Evolutionary conservation across 2,113 vertebrate species (phyloP).

Genomic region (Riparia riparia): DNA sequence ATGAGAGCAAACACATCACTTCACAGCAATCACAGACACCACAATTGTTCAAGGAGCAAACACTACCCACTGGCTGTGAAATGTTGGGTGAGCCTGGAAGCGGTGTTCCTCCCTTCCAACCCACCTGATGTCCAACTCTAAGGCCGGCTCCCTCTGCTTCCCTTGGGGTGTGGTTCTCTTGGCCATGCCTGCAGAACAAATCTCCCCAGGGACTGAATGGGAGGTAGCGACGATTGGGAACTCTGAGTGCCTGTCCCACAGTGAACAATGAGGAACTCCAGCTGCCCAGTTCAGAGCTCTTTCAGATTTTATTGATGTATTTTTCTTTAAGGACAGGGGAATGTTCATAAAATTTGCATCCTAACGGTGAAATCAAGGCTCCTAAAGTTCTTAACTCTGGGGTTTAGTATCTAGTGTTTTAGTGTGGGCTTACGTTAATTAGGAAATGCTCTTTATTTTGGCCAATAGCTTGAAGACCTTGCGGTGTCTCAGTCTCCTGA

Average conservation of each 20-base stretch:
- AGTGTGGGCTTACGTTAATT: not conserved
- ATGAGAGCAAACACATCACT: not conserved
- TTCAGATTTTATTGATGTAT: conserved; percentile 17
- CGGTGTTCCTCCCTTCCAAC: not conserved
- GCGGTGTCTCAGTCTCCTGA: not conserved
- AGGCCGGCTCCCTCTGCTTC: not conserved
- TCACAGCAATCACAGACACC: not conserved
- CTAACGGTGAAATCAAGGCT: not conserved
- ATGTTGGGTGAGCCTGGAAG: not conserved
- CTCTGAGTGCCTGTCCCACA: not conserved
- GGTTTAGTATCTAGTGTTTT: conserved; percentile 11
- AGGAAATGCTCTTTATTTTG: conserved; percentile 3
- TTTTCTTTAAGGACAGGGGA: conserved; percentile 15
- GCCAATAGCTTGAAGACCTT: not conserved
- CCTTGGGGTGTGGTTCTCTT: not conserved
- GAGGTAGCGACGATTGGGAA: not conserved
- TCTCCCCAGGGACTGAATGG: not conserved
- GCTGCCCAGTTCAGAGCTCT: conserved; percentile 5
- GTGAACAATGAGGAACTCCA: conserved; percentile 31
- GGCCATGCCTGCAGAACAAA: not conserved
- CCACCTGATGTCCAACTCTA: not conserved
- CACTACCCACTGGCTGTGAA: not conserved
- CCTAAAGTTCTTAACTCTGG: not conserved
- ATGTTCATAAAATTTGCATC: not conserved
- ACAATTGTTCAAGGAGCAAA: not conserved